phyloP scores from a whole-genome alignment of 64 coral and sea anemone genomes.

The Orbicella faveolata region DNA sequence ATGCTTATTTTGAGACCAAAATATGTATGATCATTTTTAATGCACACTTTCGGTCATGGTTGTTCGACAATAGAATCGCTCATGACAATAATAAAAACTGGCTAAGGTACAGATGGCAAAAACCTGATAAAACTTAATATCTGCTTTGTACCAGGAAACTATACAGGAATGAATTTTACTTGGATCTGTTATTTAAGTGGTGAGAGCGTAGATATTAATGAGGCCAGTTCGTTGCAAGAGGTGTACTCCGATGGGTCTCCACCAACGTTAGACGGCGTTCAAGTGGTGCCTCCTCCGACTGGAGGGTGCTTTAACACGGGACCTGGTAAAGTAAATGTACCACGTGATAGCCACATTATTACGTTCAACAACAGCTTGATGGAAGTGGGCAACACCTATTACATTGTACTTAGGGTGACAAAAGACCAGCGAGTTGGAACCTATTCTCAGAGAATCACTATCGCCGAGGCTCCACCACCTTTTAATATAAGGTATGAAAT shows the following conservation, averaged over 20 bases:
- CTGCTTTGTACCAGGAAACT: not conserved
- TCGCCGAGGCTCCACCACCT: not conserved
- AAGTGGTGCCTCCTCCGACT: not conserved
- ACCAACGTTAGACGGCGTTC: not conserved
- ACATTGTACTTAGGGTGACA: not conserved
- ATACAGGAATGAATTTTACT: not conserved
- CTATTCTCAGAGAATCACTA: not conserved
- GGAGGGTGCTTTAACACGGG: conserved; percentile 16
- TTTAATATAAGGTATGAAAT: not conserved
- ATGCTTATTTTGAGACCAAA: too few relatives aligned
- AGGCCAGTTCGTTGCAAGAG: not conserved
- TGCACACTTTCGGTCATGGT: too few relatives aligned
- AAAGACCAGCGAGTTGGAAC: not conserved
- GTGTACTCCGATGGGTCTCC: conserved; percentile 1
- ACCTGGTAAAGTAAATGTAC: not conserved
- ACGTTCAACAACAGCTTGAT: conserved; percentile 17
- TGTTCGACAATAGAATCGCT: too few relatives aligned
- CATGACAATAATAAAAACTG: too few relatives aligned
- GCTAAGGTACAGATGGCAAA: too few relatives aligned
- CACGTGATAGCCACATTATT: not conserved
- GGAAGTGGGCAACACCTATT: not conserved
- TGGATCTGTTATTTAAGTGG: conserved; percentile 2
- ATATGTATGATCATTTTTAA: too few relatives aligned
- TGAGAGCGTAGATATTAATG: not conserved
- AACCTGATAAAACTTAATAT: not conserved